Conservation (phyloP, 2,888 invertebrate genomes). For the Erebia epiphron region DNA sequence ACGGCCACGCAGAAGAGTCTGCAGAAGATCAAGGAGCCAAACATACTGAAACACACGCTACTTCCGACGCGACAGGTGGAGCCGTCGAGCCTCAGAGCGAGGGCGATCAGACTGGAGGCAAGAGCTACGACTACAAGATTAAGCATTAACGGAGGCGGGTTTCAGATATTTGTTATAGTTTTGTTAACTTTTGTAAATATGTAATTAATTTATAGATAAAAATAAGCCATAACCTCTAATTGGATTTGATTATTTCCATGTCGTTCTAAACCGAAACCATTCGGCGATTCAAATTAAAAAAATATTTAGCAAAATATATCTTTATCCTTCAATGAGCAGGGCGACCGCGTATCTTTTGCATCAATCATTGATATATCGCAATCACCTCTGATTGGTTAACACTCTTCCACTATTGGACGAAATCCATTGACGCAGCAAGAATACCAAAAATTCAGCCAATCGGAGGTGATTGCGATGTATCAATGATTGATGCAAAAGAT, state of each 20-base stretch:
- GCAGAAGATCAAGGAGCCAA: conserved; percentile 65
- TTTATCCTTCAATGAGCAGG: background rate
- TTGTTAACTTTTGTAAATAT: conserved; percentile 77
- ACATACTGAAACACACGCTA: conserved; percentile 77
- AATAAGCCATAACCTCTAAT: conserved; percentile 55
- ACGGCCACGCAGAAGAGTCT: conserved; percentile 79
- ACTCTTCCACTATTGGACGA: no score
- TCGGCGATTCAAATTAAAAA: background rate
- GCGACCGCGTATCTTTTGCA: no score
- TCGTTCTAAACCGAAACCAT: background rate
- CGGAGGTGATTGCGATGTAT: no score
- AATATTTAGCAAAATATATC: background rate
- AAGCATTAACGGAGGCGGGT: conserved; percentile 57
- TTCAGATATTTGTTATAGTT: conserved; percentile 59
- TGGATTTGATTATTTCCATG: conserved; percentile 17
- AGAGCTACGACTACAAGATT: conserved; percentile 73
- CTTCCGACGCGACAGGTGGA: conserved; percentile 49
- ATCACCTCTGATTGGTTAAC: no score
- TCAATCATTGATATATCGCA: no score
- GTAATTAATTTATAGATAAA: conserved; percentile 57
- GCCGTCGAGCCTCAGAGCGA: background rate
- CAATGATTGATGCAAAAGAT: no score
- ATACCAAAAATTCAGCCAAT: no score
- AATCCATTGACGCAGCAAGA: no score
- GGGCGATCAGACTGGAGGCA: conserved; percentile 61